Evolutionary conservation across 2,113 vertebrate species (phyloP).

Genomic region (Aegotheles bennettii): DNA sequence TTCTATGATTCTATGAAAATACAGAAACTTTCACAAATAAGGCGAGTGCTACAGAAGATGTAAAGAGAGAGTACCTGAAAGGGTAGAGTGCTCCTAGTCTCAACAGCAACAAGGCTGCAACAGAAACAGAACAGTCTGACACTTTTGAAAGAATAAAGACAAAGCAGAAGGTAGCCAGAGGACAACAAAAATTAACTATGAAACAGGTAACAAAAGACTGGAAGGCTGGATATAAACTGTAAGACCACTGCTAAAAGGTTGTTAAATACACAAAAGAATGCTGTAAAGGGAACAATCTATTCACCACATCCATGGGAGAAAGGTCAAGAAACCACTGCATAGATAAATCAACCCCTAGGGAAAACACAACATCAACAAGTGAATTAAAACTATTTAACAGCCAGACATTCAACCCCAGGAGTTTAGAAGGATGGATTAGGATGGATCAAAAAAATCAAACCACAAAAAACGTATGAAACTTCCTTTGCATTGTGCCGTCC

Average conservation of each 20-base stretch:
- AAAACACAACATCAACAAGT: background rate
- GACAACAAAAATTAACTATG: background rate
- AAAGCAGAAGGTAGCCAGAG: background rate
- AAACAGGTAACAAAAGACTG: background rate
- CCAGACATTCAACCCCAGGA: background rate
- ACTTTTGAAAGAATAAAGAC: background rate
- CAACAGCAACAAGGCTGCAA: background rate
- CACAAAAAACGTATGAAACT: background rate
- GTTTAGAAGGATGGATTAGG: background rate
- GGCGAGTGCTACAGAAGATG: background rate
- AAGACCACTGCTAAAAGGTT: background rate
- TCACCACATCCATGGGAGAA: background rate
- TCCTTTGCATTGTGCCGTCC: background rate
- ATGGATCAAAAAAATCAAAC: background rate
- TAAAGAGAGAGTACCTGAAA: background rate
- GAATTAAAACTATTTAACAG: background rate
- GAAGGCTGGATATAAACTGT: background rate
- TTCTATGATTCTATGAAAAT: no score
- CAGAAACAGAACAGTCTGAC: background rate
- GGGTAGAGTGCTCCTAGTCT: background rate
- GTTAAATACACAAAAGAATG: background rate
- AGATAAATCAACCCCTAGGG: background rate
- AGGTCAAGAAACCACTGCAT: background rate
- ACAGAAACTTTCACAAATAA: background rate
- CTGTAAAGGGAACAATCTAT: background rate